Evolutionary conservation across 1,140 invertebrate genomes (phyloP).

Genomic region (Cotesia glomerata): DNA sequence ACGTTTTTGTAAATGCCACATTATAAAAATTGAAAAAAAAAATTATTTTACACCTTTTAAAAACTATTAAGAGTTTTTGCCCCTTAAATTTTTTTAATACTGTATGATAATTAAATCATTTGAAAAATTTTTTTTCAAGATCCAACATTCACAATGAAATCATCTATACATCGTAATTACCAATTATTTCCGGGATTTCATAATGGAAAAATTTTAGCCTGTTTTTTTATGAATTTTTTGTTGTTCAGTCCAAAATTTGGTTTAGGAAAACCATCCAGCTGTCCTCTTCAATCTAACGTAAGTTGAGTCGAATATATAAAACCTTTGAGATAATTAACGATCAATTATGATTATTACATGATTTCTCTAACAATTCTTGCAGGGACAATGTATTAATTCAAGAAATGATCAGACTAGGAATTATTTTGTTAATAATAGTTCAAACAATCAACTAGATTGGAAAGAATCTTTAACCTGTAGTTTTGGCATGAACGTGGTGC

Average conservation of each 20-base stretch:
- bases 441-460: background rate
- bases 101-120: too few relatives aligned
- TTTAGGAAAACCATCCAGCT: slow-evolving; percentile 43
- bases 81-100: too few relatives aligned
- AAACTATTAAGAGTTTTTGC: too few relatives aligned
- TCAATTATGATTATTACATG: background rate
- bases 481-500: slow-evolving; percentile 48
- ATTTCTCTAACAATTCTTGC: slow-evolving; percentile 27
- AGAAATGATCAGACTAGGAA: slow-evolving; percentile 68
- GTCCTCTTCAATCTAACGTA: slow-evolving; percentile 48
- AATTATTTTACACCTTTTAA: too few relatives aligned
- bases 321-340: background rate
- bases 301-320: slow-evolving; percentile 28
- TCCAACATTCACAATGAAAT: slow-evolving; percentile 46
- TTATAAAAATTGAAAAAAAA: too few relatives aligned
- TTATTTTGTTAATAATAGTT: background rate
- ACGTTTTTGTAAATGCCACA: too few relatives aligned
- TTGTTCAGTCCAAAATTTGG: slow-evolving; percentile 57
- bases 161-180: slow-evolving; percentile 42
- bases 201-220: slow-evolving; percentile 51
- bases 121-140: too few relatives aligned
- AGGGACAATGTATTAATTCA: slow-evolving; percentile 74
- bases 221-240: slow-evolving; percentile 57
- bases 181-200: slow-evolving; percentile 48
- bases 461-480: slow-evolving; percentile 44